These are phyloP conservation scores for Drosophila pandora DNA, from an alignment of 1,140 invertebrate species.

Conservation along the genomic window DNA sequence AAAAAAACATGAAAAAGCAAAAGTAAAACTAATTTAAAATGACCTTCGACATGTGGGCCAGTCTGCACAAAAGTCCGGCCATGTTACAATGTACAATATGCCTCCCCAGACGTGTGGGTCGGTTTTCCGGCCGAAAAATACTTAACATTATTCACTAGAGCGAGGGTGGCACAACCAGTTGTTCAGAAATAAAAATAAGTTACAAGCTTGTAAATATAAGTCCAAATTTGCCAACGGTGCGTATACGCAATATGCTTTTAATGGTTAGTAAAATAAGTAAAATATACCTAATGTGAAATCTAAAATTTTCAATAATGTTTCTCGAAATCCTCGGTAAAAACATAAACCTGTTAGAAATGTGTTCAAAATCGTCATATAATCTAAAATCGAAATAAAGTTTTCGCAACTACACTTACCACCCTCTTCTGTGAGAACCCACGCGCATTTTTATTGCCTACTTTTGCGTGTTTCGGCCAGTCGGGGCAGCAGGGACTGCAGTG, in stretches of 20 bases:
- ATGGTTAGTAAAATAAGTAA: too few relatives aligned
- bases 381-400: background rate
- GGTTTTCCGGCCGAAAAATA: conserved; percentile 40
- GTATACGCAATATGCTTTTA: background rate
- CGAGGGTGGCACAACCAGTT: conserved; percentile 20
- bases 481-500: conserved; percentile 25
- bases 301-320: too few relatives aligned
- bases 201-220: background rate
- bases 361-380: background rate
- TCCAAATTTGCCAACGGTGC: background rate
- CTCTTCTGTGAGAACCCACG: conserved; percentile 2
- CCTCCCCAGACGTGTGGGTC: conserved; percentile 27
- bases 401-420: conserved; percentile 3
- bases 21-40: conserved; percentile 76
- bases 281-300: too few relatives aligned
- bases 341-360: too few relatives aligned
- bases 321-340: too few relatives aligned
- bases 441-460: conserved; percentile 49
- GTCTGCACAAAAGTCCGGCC: conserved; percentile 60
- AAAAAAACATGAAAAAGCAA: conserved; percentile 22
- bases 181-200: background rate
- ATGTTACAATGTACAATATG: conserved; percentile 54
- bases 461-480: conserved; percentile 11
- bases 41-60: conserved; percentile 65
- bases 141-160: conserved; percentile 49